phyloP scores from a whole-genome alignment of 2,888 invertebrate genomes.

The Hecatera dysodea region DNA sequence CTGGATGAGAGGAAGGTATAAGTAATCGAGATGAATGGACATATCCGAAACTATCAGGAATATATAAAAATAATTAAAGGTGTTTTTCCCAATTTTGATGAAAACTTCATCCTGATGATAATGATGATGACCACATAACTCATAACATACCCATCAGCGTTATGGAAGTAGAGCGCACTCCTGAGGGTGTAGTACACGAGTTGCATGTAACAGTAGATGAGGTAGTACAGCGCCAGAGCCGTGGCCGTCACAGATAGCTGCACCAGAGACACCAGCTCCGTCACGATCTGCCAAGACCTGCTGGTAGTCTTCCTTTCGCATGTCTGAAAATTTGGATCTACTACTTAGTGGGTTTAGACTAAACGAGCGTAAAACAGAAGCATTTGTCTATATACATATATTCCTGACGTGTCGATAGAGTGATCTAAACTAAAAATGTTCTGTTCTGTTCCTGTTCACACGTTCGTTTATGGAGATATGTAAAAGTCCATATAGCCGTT shows the following conservation, averaged over 20 bases:
- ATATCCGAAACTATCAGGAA: too few relatives aligned
- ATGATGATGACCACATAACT: background rate
- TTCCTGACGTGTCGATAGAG: background rate
- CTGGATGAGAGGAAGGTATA: background rate
- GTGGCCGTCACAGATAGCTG: conserved; percentile 83
- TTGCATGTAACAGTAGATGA: conserved; percentile 87
- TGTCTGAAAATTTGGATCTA: background rate
- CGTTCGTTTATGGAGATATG: too few relatives aligned
- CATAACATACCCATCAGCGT: conserved; percentile 82
- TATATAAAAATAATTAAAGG: too few relatives aligned
- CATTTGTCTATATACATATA: background rate
- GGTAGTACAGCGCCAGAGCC: conserved; percentile 84
- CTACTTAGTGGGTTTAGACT: background rate
- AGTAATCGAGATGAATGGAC: too few relatives aligned
- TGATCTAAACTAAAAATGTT: background rate
- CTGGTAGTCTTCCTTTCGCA: background rate
- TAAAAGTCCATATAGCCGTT: background rate
- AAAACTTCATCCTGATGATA: too few relatives aligned
- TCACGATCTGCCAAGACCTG: conserved; percentile 69
- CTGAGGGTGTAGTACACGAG: conserved; percentile 82
- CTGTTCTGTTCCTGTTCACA: too few relatives aligned
- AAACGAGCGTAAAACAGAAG: background rate
- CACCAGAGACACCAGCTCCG: conserved; percentile 78
- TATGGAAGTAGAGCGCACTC: conserved; percentile 83
- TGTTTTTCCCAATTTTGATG: too few relatives aligned